phyloP scores from a whole-genome alignment of 2,113 vertebrate genomes.

The Choloepus hoffmanni region DNA sequence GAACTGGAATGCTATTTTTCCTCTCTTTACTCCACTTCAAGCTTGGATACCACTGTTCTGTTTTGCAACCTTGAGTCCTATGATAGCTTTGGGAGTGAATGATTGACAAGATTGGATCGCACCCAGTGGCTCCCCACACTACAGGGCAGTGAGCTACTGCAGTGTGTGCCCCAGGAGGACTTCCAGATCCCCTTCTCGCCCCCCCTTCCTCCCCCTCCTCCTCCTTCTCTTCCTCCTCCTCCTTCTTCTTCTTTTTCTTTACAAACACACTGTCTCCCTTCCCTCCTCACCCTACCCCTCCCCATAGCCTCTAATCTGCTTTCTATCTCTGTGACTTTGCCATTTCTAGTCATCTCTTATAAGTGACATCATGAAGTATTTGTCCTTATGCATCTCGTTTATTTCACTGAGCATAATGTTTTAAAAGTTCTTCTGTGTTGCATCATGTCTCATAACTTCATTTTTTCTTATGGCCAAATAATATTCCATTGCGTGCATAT shows the following conservation, averaged over 20 bases:
- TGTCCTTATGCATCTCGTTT: too few species aligned
- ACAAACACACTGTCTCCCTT: too few species aligned
- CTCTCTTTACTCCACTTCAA: background rate
- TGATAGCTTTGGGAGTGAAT: background rate
- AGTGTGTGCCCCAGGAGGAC: background rate
- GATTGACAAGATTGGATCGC: background rate
- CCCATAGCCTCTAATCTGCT: too few species aligned
- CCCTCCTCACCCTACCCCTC: too few species aligned
- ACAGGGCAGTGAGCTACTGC: background rate
- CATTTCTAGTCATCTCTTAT: too few species aligned
- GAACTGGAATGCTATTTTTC: background rate
- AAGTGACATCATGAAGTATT: too few species aligned
- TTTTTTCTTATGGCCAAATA: too few species aligned
- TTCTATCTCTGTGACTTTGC: too few species aligned
- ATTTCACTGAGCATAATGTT: too few species aligned
- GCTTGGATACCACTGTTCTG: background rate
- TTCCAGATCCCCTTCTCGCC: background rate
- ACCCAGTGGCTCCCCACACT: background rate
- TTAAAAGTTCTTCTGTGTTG: too few species aligned
- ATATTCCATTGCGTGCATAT: too few species aligned
- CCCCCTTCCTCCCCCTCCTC: background rate
- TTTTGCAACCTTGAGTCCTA: background rate
- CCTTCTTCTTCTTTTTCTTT: background rate
- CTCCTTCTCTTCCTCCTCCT: background rate
- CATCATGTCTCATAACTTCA: too few species aligned